Conservation (phyloP, 2,113 vertebrate species). For the Bos javanicus region DNA sequence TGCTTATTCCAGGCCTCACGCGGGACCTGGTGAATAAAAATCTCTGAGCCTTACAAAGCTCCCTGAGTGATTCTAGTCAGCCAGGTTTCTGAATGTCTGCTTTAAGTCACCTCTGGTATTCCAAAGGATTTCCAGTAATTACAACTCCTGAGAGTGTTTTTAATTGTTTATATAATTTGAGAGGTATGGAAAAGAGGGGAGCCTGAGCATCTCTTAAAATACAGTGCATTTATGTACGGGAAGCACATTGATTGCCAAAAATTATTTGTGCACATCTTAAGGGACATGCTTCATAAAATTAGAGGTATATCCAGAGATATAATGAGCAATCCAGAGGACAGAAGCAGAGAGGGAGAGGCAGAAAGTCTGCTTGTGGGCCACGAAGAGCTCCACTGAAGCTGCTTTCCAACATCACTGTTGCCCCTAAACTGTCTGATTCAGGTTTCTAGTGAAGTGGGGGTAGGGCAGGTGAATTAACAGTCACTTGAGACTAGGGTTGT, state of each 20-base stretch:
- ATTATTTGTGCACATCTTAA: neutral
- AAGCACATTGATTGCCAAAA: neutral
- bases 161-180: neutral
- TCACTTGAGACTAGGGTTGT: constrained; percentile 24
- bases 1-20: neutral
- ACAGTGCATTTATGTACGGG: neutral
- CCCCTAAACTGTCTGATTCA: neutral
- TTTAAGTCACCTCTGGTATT: neutral
- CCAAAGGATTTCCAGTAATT: neutral
- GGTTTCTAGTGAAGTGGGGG: constrained; percentile 41
- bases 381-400: neutral
- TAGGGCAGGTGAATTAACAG: constrained; percentile 7
- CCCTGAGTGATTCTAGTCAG: neutral
- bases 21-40: neutral
- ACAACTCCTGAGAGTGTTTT: neutral
- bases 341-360: neutral
- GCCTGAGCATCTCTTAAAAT: constrained; percentile 23
- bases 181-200: neutral
- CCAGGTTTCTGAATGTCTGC: constrained; percentile 21
- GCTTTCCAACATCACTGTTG: neutral
- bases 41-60: neutral
- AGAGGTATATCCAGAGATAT: neutral
- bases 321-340: neutral
- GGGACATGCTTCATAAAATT: constrained; percentile 13
- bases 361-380: neutral